These are phyloP conservation scores for Hypsibius dujardini DNA, from an alignment of 1,140 invertebrate genomes.

Conservation along the genomic window DNA sequence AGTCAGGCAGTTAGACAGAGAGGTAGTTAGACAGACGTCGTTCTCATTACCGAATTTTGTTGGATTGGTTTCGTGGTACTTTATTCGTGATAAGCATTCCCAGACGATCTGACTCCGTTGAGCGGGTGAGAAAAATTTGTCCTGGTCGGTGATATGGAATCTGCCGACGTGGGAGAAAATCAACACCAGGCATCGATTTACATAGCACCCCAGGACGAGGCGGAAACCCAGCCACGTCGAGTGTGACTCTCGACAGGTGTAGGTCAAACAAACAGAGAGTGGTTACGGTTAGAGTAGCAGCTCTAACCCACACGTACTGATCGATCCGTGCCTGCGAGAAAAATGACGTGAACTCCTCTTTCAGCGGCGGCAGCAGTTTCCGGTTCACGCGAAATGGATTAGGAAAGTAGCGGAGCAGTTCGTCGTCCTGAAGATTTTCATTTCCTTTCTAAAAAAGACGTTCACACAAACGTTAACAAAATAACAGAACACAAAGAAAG, in stretches of 20 bases:
- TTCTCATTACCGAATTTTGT: conserved; percentile 18
- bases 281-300: no score
- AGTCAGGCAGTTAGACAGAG: conserved; percentile 42
- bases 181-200: no score
- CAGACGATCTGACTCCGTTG: conserved; percentile 61
- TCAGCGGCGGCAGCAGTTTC: neutral
- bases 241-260: no score
- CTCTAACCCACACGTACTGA: neutral
- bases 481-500: no score
- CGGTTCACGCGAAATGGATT: conserved; percentile 10
- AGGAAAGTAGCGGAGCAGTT: conserved; percentile 6
- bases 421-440: conserved; percentile 12
- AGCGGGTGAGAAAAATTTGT: conserved; percentile 63
- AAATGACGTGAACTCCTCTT: conserved; percentile 12
- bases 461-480: no score
- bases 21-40: neutral
- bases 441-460: conserved; percentile 2
- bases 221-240: no score
- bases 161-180: conserved; percentile 37
- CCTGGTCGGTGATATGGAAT: conserved; percentile 53
- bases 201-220: no score
- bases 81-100: conserved; percentile 12
- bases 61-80: neutral
- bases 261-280: no score
- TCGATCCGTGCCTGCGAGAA: conserved; percentile 8